Percentiles rank a stretch among this genome's conserved stretches.
Evolutionary conservation across 2,797 vertebrate species (phyloP).

Genomic region (Anolis apletophallus): DNA sequence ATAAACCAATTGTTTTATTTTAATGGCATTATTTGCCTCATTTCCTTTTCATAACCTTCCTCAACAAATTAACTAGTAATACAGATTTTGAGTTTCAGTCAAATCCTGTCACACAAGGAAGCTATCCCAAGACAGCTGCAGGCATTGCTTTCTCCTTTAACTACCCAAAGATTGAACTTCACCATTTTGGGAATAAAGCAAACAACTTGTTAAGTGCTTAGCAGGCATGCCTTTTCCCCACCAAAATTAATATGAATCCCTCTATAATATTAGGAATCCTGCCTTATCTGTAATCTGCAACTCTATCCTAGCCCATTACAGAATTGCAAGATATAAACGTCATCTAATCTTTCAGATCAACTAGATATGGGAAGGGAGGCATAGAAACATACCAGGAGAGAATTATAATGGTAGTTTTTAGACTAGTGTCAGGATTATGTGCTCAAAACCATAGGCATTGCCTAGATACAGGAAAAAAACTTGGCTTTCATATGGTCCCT

Average conservation of each 20-base stretch:
- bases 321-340: background rate
- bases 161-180: no score
- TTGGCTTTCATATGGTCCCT: conserved; percentile 28
- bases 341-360: background rate
- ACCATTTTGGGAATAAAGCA: background rate
- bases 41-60: background rate
- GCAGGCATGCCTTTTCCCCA: background rate
- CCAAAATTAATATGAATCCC: background rate
- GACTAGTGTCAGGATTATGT: conserved; percentile 14
- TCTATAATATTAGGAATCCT: background rate
- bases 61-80: background rate
- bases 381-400: conserved; percentile 14
- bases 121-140: background rate
- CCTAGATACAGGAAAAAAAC: conserved; percentile 17
- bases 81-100: background rate
- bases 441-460: conserved; percentile 51
- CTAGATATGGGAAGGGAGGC: background rate
- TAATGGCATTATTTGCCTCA: background rate
- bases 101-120: background rate
- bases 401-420: conserved; percentile 26
- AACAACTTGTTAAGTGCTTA: background rate
- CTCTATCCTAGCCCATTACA: background rate
- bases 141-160: background rate
- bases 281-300: background rate
- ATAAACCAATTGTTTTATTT: background rate